phyloP scores from a whole-genome alignment of 2,888 invertebrate species.

The Hoplodrina blanda region DNA sequence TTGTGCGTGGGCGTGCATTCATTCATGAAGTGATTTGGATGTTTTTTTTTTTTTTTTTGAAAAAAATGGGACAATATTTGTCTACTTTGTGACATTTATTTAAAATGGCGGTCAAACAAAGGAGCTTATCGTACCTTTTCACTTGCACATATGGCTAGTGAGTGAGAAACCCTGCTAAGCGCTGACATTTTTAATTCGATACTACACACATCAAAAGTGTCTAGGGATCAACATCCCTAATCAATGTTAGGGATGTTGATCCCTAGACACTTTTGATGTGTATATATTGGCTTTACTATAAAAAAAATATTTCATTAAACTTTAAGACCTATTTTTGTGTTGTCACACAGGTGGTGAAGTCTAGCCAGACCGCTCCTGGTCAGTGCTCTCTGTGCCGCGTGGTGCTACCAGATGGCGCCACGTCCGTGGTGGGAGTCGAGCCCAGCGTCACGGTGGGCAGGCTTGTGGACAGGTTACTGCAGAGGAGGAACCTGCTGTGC shows the following conservation, averaged over 20 bases:
- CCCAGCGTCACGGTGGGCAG: slow-evolving; percentile 94
- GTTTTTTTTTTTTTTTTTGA: neutral
- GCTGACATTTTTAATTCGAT: neutral
- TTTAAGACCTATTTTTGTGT: too few relatives aligned
- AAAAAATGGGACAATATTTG: neutral
- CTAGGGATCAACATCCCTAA: too few relatives aligned
- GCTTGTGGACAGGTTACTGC: slow-evolving; percentile 95
- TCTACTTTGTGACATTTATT: too few relatives aligned
- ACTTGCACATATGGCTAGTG: neutral
- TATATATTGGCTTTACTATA: too few relatives aligned
- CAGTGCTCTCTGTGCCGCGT: slow-evolving; percentile 93
- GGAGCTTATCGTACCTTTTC: neutral
- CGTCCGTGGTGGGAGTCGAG: slow-evolving; percentile 97
- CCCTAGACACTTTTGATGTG: too few relatives aligned
- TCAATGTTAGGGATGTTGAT: too few relatives aligned
- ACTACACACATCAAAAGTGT: too few relatives aligned
- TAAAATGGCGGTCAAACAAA: neutral
- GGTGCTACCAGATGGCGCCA: slow-evolving; percentile 97
- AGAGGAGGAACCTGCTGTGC: slow-evolving; percentile 95
- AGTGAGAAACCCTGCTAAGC: neutral
- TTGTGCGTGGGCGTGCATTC: slow-evolving; percentile 14
- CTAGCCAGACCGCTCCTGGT: slow-evolving; percentile 69
- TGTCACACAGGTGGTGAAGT: slow-evolving; percentile 79
- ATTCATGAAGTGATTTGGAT: slow-evolving; percentile 21
- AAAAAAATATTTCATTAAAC: too few relatives aligned